Conservation (phyloP, 2,888 invertebrate genomes). For the Leucophenga maculata region DNA sequence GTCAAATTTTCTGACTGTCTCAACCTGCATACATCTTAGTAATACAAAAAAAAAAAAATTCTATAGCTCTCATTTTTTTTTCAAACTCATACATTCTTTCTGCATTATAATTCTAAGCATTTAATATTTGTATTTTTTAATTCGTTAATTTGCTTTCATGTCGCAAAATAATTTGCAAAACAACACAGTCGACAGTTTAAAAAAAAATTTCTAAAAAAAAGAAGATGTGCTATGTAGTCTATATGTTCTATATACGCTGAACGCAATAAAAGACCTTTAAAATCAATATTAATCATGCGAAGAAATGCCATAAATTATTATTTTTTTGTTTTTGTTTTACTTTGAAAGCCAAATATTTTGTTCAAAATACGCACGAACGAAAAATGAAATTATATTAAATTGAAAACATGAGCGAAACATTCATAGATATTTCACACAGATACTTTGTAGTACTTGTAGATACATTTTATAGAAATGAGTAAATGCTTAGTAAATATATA, state of each 20-base stretch:
- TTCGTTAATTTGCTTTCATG: background rate
- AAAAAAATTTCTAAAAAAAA: too few species aligned
- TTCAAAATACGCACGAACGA: too few species aligned
- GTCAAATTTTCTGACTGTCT: too few species aligned
- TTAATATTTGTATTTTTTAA: background rate
- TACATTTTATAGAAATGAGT: background rate
- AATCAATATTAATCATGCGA: constrained; percentile 68
- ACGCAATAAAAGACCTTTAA: constrained; percentile 56
- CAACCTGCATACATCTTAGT: too few species aligned
- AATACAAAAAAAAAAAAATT: too few species aligned
- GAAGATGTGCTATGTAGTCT: constrained; percentile 5
- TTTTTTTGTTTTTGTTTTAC: constrained; percentile 20
- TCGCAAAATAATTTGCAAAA: background rate
- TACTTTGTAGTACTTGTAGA: background rate
- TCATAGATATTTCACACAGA: background rate
- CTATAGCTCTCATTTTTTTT: background rate
- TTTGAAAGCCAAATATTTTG: background rate
- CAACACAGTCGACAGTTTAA: too few species aligned
- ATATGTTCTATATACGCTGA: constrained; percentile 29
- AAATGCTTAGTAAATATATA: background rate
- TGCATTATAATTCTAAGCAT: too few species aligned
- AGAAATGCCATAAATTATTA: constrained; percentile 60
- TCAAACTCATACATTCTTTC: background rate
- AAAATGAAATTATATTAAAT: constrained; percentile 5
- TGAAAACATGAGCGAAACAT: too few species aligned